Base-by-base conservation (phyloP, 2,113 vertebrate genomes). In the Psephotus haematonotus region DNA sequence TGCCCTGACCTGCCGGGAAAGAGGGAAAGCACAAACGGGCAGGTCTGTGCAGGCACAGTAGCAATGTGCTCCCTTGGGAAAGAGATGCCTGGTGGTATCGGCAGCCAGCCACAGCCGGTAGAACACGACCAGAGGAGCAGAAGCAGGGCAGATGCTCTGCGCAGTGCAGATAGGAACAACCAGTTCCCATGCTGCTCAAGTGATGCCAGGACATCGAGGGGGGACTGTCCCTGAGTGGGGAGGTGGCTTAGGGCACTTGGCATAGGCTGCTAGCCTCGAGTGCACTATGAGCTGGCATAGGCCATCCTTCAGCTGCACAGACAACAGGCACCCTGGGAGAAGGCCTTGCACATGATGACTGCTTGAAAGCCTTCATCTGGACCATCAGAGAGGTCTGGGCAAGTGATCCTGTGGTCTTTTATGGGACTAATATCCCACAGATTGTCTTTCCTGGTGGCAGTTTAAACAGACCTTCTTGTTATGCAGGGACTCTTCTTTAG, bases 161-260 rank as follows among this genome's bases (percentile, higher is more conserved):
- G 15, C 4, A 8, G 35, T 2, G 8, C 44, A 46, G 25, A 17
- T 7, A 35, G 41, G 27, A 75, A 43, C 4, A 64, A 17, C 3
- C 8, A 5, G 31, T 47, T 88, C 35, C 33, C 20, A 25, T 19
- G 27, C 15, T 41, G n/a, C 59, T 46, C 43, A 43, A 50, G 55
- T 23, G 47, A 31, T n/a, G 18, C 37, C 57, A 59, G 25, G 23
- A 50, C 22, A 71, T 25, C 1, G 33, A 55, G 23, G 68, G n/a
- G 24, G 52, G 25, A 9, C 5, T 12, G 44, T 31, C 12, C 17
- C 28, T 11, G 8, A 0, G 0, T 11, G 6, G 6, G 13, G 6
- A 75, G 15, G 60, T 80, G 49, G 39, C 13, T 16, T 23, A 22
- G 12, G 37, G 17, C 9, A 17, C 41, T 25, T 59, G 41, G 28